phyloP scores from a whole-genome alignment of 1,140 invertebrate genomes.

The Berghia stephanieae region DNA sequence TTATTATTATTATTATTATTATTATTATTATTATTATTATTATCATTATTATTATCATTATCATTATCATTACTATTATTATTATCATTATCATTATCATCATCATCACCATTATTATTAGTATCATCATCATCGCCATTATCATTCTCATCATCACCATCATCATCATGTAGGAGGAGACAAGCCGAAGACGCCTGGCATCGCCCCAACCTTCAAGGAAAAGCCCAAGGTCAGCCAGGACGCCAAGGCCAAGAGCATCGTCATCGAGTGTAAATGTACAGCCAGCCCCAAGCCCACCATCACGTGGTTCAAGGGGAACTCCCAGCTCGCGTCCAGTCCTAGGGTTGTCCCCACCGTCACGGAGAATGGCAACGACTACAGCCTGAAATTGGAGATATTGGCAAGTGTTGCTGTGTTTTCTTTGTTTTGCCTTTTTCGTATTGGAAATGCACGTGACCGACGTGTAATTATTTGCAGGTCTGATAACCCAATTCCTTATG shows the following conservation, averaged over 20 bases:
- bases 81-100: neutral
- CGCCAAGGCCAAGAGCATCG: slow-evolving; percentile 78
- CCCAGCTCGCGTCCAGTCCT: slow-evolving; percentile 69
- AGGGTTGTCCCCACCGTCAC: slow-evolving; percentile 42
- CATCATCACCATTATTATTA: too few relatives aligned
- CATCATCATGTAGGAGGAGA: slow-evolving; percentile 38
- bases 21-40: too few relatives aligned
- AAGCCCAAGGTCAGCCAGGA: slow-evolving; percentile 90
- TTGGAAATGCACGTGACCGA: too few relatives aligned
- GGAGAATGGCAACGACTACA: slow-evolving; percentile 46
- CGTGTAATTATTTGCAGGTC: too few relatives aligned
- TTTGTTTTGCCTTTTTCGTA: neutral
- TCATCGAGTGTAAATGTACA: slow-evolving; percentile 93
- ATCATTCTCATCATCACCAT: too few relatives aligned
- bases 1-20: too few relatives aligned
- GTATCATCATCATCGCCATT: too few relatives aligned
- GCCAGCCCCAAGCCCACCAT: slow-evolving; percentile 92
- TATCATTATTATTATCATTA: too few relatives aligned
- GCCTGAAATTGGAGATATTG: slow-evolving; percentile 52
- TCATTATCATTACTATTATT: too few relatives aligned
- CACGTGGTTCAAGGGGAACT: slow-evolving; percentile 90
- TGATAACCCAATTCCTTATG: too few relatives aligned
- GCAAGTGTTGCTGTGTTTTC: slow-evolving; percentile 34
- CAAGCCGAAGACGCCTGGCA: slow-evolving; percentile 69
- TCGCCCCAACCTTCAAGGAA: slow-evolving; percentile 95